phyloP scores from a whole-genome alignment of 92 coral and sea anemone species.

The Palythoa caribaeorum region DNA sequence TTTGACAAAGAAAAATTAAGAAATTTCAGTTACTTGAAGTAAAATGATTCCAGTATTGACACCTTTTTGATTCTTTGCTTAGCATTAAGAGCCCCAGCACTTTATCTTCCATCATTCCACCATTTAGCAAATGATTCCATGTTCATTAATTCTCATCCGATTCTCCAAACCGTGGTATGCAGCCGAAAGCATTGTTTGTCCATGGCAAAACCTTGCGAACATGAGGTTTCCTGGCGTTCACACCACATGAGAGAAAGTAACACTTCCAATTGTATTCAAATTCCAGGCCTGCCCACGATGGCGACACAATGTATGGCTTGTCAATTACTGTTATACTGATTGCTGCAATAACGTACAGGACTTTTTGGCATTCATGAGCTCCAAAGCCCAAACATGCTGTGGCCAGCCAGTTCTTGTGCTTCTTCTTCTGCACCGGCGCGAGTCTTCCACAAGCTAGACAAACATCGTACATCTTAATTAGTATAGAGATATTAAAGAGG shows the following conservation, averaged over 20 bases:
- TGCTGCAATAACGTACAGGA: constrained; percentile 38
- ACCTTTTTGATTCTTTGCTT: constrained; percentile 4
- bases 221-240: constrained; percentile 18
- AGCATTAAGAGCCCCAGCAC: background rate
- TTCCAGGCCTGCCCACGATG: constrained; percentile 44
- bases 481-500: constrained; percentile 14
- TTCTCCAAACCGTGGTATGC: constrained; percentile 30
- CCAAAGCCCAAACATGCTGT: constrained; percentile 99
- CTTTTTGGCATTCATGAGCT: constrained; percentile 68
- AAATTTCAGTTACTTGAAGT: constrained; percentile 25
- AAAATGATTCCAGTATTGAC: constrained; percentile 33
- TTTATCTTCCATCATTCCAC: constrained; percentile 18
- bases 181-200: constrained; percentile 9
- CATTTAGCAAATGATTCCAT: constrained; percentile 22
- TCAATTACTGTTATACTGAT: constrained; percentile 19
- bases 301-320: constrained; percentile 46
- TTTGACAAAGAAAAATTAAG: background rate
- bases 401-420: constrained; percentile 99
- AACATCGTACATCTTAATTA: background rate
- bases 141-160: constrained; percentile 12
- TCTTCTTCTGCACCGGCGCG: constrained; percentile 68
- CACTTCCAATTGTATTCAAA: constrained; percentile 36
- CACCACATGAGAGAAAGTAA: constrained; percentile 34
- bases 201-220: constrained; percentile 16
- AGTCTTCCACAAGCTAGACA: constrained; percentile 73